phyloP scores from a whole-genome alignment of 2,113 vertebrate species.

The Syngnathus typhle region DNA sequence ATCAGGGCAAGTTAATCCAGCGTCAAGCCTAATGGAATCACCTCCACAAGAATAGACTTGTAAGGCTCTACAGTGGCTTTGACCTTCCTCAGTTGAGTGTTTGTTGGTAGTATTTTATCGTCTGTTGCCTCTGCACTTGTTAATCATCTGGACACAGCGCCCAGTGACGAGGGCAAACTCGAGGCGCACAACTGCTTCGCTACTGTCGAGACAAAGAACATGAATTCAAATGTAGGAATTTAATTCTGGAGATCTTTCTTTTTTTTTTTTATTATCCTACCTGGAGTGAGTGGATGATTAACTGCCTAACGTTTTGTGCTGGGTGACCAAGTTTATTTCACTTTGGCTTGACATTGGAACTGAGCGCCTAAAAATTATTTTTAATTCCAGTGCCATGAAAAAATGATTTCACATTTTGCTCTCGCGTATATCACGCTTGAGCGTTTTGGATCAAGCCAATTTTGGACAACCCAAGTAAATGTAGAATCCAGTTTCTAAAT shows the following conservation, averaged over 20 bases:
- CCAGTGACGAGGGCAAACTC: neutral
- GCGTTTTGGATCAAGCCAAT: no score
- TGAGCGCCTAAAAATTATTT: no score
- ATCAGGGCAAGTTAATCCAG: constrained; percentile 54
- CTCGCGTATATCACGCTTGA: no score
- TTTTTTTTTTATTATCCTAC: no score
- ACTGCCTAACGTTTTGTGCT: no score
- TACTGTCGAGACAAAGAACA: neutral
- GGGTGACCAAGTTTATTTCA: no score
- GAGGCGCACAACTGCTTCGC: neutral
- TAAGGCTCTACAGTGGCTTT: constrained; percentile 40
- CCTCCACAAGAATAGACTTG: constrained; percentile 54
- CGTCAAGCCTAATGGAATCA: constrained; percentile 59
- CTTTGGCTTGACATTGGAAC: no score
- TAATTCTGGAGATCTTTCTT: neutral
- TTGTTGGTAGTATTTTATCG: constrained; percentile 24
- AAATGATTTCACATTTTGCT: no score
- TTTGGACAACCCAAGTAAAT: no score
- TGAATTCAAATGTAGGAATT: neutral
- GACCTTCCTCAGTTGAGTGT: constrained; percentile 23
- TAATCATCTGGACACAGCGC: neutral
- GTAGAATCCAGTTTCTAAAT: no score
- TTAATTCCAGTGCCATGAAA: no score
- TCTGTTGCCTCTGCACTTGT: constrained; percentile 1
- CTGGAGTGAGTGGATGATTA: no score